Evolutionary conservation across 2,888 invertebrate species (phyloP).

Genomic region (Caenorhabditis sp.): DNA sequence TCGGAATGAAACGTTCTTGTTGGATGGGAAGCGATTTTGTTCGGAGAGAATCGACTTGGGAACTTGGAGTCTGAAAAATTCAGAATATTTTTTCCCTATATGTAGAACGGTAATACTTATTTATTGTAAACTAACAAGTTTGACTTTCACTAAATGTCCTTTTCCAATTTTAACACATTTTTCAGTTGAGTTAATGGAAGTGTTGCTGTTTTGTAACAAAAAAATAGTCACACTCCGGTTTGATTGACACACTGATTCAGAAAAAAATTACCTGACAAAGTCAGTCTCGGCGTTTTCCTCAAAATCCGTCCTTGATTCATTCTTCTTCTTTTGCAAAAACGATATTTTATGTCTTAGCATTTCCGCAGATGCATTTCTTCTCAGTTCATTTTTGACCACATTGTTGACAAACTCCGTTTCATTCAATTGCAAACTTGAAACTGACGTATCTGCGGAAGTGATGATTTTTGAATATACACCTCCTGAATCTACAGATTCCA

Average conservation of each 20-base stretch:
- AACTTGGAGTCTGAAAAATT: constrained; percentile 33
- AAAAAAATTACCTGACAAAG: constrained; percentile 27
- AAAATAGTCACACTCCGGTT: background rate
- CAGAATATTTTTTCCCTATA: background rate
- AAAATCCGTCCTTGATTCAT: constrained; percentile 17
- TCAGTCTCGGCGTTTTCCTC: constrained; percentile 23
- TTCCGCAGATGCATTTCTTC: constrained; percentile 38
- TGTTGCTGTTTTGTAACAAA: background rate
- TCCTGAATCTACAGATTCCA: constrained; percentile 39
- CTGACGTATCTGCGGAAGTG: constrained; percentile 34
- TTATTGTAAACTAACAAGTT: too few relatives aligned
- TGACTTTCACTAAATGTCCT: too few relatives aligned
- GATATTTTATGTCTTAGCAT: constrained; percentile 37
- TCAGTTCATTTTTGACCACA: constrained; percentile 36
- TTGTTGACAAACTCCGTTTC: constrained; percentile 33
- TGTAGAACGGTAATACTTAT: too few relatives aligned
- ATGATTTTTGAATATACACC: constrained; percentile 40
- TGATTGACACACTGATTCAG: background rate
- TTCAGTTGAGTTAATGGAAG: too few relatives aligned
- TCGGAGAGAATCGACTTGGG: constrained; percentile 33
- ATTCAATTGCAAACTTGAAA: constrained; percentile 35
- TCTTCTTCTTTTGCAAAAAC: constrained; percentile 40
- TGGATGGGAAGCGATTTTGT: constrained; percentile 36
- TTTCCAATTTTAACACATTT: too few relatives aligned
- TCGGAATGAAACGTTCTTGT: constrained; percentile 42